Base-by-base conservation (phyloP, 2,888 invertebrate genomes). In the Caenorhabditis sulstoni region DNA sequence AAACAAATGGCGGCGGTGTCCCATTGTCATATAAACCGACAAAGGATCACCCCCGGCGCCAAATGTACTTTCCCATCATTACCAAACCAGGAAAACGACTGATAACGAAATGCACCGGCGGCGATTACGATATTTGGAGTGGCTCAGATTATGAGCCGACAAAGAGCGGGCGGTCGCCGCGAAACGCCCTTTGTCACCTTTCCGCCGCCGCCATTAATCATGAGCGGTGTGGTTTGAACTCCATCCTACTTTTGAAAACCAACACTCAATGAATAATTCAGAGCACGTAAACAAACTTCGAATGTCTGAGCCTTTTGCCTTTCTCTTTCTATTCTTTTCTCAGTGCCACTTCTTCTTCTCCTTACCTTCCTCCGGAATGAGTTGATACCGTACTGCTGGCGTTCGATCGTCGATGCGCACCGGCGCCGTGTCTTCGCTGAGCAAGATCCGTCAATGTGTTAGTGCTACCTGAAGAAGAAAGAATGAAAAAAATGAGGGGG, bases 371-470 rank as follows among this genome's bases (percentile, higher is more conserved):
- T 14, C 89, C 88, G 1, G 89, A 89, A 77, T 89, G 88, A 5
- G 89, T 88, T 35, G 88, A 89, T 11, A 89, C 80, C 14, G 89
- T 89, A 75, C 86, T 87, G 12, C 88, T 89, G 4, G 89, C 89
- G 55, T 89, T 89, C 1, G 88, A 89, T 45, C 89, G 71, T 50
- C 89, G 79, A 77, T 89, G 89, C 9, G 82, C 81, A 35, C 76
- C 79, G 23, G 84, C 86, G 3, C 88, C 88, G 66, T 89, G 89
- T 35, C 89, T 61, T 35, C 87, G 55, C 50, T 87, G 88, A 9
- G 89, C 89, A 49, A 89, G 75, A 53, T 89, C 89, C 7, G 89
- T 89, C 53, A 89, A 81, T 8, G 89, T 89, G 70, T 89, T 89
- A 16, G 89, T 89, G 53, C 85, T 85, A 22, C 88, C 85, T 85